Conservation (phyloP, 2,888 invertebrate genomes). For the Chrysolina americana region DNA sequence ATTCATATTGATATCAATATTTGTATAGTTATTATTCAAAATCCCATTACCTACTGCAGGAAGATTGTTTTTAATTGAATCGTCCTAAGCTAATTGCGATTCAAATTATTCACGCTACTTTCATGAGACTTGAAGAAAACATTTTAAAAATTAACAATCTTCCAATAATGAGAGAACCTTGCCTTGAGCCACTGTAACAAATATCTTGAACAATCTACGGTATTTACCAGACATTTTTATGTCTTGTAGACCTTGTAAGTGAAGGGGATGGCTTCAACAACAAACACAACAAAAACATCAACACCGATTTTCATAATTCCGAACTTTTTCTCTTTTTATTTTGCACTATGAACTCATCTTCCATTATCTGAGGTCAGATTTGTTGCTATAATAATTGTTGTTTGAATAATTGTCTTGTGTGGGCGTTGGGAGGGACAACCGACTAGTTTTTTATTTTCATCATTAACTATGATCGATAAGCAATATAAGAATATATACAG, state of each 20-base stretch:
- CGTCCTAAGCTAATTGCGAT: constrained; percentile 1
- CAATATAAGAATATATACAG: background rate
- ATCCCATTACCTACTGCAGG: background rate
- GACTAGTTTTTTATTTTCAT: background rate
- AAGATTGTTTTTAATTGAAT: background rate
- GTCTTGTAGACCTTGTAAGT: constrained; percentile 36
- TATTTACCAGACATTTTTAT: constrained; percentile 21
- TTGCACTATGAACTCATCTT: constrained; percentile 46
- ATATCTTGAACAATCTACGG: constrained; percentile 20
- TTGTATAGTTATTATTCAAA: background rate
- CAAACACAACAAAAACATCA: constrained; percentile 14
- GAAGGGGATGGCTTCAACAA: constrained; percentile 31
- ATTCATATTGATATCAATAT: too few species aligned
- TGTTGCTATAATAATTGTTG: constrained; percentile 41
- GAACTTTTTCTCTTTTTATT: constrained; percentile 33
- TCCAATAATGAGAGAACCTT: constrained; percentile 26
- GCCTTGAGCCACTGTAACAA: constrained; percentile 29
- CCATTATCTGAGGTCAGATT: constrained; percentile 44
- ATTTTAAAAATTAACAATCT: constrained; percentile 12
- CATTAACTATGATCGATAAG: background rate
- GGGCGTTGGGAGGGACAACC: constrained; percentile 11
- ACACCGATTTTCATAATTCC: constrained; percentile 19
- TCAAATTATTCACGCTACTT: constrained; percentile 16
- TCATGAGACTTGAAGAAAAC: constrained; percentile 15
- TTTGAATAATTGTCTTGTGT: constrained; percentile 30